These are phyloP conservation scores for Diarsia brunnea DNA, from an alignment of 2,888 invertebrate species.

Conservation along the genomic window DNA sequence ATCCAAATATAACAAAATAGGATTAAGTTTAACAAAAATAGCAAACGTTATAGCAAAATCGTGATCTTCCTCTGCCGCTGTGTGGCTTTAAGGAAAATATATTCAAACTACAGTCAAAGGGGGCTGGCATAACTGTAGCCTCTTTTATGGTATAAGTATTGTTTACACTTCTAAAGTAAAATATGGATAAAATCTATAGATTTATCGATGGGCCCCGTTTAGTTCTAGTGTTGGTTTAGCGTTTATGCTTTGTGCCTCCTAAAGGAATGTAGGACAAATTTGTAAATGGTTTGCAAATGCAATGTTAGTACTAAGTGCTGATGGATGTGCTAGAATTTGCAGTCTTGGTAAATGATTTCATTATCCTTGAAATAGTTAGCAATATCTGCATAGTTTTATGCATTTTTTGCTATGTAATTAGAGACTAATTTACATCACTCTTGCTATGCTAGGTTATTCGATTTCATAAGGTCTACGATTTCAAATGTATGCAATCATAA, in stretches of 20 bases:
- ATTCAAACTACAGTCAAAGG: slow-evolving; percentile 78
- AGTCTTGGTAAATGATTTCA: slow-evolving; percentile 33
- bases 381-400: slow-evolving; percentile 33
- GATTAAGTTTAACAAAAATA: slow-evolving; percentile 59
- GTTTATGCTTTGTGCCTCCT: slow-evolving; percentile 41
- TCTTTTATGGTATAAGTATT: slow-evolving; percentile 78
- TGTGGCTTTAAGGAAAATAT: slow-evolving; percentile 62
- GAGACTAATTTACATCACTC: slow-evolving; percentile 18
- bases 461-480: background rate
- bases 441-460: background rate
- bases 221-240: slow-evolving; percentile 46
- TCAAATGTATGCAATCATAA: background rate
- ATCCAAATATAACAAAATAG: slow-evolving; percentile 48
- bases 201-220: slow-evolving; percentile 59
- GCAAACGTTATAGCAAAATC: slow-evolving; percentile 59
- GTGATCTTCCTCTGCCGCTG: slow-evolving; percentile 60
- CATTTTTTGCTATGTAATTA: slow-evolving; percentile 31
- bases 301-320: slow-evolving; percentile 30
- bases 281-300: slow-evolving; percentile 24
- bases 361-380: slow-evolving; percentile 31
- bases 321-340: slow-evolving; percentile 35
- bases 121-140: slow-evolving; percentile 75
- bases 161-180: slow-evolving; percentile 64
- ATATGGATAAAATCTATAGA: slow-evolving; percentile 62
- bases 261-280: slow-evolving; percentile 44